Evolutionary conservation across 2,888 invertebrate species (phyloP).

Genomic region (Dicyrtomina minuta): DNA sequence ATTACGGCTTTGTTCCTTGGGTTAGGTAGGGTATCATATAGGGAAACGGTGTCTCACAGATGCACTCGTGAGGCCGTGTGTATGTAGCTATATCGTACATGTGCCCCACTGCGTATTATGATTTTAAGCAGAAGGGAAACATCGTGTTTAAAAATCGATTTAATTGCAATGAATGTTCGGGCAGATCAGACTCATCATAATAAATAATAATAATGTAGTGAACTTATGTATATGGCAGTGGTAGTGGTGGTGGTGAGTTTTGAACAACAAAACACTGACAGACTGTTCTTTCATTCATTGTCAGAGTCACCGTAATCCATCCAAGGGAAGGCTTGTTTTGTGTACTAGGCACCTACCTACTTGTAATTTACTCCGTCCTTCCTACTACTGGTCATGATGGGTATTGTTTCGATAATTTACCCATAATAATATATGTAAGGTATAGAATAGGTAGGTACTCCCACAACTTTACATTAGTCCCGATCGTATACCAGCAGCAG

Average conservation of each 20-base stretch:
- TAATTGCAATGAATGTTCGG: slow-evolving; percentile 34
- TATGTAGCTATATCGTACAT: not conserved
- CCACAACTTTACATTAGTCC: too few relatives aligned
- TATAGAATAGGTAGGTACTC: too few relatives aligned
- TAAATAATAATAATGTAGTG: slow-evolving; percentile 1
- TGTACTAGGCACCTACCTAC: too few relatives aligned
- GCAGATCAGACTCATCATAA: slow-evolving; percentile 20
- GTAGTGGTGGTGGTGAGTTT: not conserved
- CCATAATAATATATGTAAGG: too few relatives aligned
- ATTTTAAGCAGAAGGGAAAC: slow-evolving; percentile 5
- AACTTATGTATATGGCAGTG: too few relatives aligned
- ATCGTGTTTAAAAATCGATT: slow-evolving; percentile 37
- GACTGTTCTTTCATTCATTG: not conserved
- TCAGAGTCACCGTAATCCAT: too few relatives aligned
- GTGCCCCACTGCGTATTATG: not conserved
- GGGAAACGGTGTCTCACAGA: not conserved
- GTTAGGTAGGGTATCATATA: not conserved
- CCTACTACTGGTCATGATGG: too few relatives aligned
- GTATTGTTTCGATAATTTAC: too few relatives aligned
- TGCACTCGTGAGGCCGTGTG: not conserved
- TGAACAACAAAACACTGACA: not conserved
- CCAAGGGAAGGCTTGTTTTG: too few relatives aligned
- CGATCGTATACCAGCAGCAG: not conserved
- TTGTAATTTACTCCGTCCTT: too few relatives aligned
- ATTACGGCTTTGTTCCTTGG: not conserved